Conservation (phyloP, 2,797 vertebrate genomes). For the Sebastiscus tertius region DNA sequence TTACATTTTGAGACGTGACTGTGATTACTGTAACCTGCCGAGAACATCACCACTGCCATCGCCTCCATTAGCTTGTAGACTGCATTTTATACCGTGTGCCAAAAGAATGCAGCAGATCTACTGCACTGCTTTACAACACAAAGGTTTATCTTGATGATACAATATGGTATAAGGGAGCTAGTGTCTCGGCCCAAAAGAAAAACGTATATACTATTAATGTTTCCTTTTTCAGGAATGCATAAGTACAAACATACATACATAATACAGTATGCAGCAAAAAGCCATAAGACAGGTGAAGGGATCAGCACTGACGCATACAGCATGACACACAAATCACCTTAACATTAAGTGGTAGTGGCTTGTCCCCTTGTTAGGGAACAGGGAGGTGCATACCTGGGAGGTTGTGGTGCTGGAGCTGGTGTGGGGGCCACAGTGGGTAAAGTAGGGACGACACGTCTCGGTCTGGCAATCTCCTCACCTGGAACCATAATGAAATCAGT, state of each 20-base stretch:
- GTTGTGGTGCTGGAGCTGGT: constrained; percentile 82
- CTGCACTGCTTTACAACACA: background rate
- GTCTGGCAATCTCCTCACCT: constrained; percentile 96
- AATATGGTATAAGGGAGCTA: background rate
- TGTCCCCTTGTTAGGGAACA: background rate
- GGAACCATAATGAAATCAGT: constrained; percentile 1
- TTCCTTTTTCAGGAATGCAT: too few relatives aligned
- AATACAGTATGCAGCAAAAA: background rate
- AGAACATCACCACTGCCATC: background rate
- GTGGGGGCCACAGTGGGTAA: constrained; percentile 70
- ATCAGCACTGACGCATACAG: background rate
- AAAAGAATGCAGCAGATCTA: background rate
- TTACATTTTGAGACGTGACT: too few relatives aligned
- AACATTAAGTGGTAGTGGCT: background rate
- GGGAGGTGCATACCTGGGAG: constrained; percentile 79
- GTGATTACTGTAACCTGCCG: background rate
- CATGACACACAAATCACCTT: background rate
- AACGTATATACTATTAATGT: too few relatives aligned
- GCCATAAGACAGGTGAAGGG: background rate
- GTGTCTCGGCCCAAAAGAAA: too few relatives aligned
- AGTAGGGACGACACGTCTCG: constrained; percentile 87
- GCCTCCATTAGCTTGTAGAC: background rate
- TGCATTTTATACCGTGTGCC: background rate
- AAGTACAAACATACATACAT: background rate
- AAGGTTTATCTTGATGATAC: background rate